Conservation (phyloP, 2,797 vertebrate genomes). For the Xerus rutilus region DNA sequence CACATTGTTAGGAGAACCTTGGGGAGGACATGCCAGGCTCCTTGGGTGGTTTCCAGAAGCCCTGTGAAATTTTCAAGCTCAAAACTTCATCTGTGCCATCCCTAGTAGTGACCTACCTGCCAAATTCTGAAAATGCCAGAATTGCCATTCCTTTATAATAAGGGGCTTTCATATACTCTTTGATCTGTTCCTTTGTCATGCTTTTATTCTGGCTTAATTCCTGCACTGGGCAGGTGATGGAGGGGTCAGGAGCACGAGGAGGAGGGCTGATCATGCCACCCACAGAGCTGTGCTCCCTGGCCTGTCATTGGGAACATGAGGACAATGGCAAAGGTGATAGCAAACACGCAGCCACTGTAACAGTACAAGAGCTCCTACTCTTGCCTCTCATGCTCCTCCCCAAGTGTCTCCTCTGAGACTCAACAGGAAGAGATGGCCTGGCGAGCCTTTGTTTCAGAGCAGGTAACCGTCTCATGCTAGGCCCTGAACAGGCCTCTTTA, state of each 20-base stretch:
- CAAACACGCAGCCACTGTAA: background rate
- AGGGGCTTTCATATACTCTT: background rate
- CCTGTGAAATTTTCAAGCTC: background rate
- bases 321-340: too few relatives aligned
- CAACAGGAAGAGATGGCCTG: background rate
- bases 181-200: background rate
- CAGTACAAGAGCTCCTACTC: background rate
- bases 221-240: background rate
- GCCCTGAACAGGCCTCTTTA: too few relatives aligned
- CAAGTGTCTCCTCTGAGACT: background rate
- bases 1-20: background rate
- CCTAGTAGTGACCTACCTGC: background rate
- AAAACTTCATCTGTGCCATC: too few relatives aligned
- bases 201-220: background rate
- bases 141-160: background rate
- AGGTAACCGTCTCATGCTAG: fast-evolving
- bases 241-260: background rate
- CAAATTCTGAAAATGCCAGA: background rate
- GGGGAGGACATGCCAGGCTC: background rate
- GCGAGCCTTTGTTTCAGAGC: fast-evolving
- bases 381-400: too few relatives aligned
- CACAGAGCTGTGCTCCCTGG: too few relatives aligned
- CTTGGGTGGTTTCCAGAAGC: background rate
- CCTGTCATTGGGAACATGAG: background rate
- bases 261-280: background rate